Evolutionary conservation across 2,797 vertebrate species (phyloP).

Genomic region (Chrysocyon brachyurus): DNA sequence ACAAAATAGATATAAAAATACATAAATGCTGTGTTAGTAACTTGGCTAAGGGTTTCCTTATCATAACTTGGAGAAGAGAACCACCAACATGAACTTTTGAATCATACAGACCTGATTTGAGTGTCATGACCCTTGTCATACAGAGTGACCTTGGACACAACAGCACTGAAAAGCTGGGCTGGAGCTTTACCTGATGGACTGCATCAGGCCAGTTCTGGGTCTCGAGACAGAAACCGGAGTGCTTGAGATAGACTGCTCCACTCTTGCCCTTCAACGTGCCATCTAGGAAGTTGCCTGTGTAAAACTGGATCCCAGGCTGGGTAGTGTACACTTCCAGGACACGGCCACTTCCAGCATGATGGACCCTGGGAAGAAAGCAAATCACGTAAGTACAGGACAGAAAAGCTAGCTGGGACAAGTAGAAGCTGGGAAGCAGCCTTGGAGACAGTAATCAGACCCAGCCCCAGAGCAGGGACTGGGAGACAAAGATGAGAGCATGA

Average conservation of each 20-base stretch:
- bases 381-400: background rate
- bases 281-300: conserved; percentile 96
- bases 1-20: background rate
- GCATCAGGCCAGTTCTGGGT: conserved; percentile 98
- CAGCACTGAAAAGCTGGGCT: background rate
- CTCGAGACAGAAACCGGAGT: conserved; percentile 96
- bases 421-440: fast-evolving
- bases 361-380: conserved; percentile 88
- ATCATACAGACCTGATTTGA: background rate
- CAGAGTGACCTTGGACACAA: background rate
- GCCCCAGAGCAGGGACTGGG: background rate
- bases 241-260: conserved; percentile 90
- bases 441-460: background rate
- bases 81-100: background rate
- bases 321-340: conserved; percentile 94
- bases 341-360: conserved; percentile 92
- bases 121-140: background rate
- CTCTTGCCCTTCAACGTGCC: conserved; percentile 94
- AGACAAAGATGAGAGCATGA: background rate
- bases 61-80: conserved; percentile 29
- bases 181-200: conserved; percentile 93
- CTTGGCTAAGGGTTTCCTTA: background rate
- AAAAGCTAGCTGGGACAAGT: background rate
- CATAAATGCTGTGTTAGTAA: background rate
- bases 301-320: conserved; percentile 97